Evolutionary conservation across 2,797 vertebrate genomes (phyloP).

Genomic region (Poeciliopsis infans): DNA sequence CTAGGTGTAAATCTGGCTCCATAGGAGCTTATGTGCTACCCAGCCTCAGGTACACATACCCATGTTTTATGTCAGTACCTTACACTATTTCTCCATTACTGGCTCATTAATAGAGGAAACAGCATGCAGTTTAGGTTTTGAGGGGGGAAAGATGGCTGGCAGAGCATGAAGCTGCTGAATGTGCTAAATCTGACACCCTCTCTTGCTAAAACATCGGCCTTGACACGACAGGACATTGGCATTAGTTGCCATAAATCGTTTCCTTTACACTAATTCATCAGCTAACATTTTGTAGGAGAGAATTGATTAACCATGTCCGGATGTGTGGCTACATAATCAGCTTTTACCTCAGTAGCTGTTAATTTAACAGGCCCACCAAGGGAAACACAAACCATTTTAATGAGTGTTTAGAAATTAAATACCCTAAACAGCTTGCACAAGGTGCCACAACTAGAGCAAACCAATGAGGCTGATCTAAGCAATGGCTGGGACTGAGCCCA

Average conservation of each 20-base stretch:
- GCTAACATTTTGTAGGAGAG: constrained; percentile 80
- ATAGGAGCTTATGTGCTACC: constrained; percentile 66
- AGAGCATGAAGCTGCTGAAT: constrained; percentile 85
- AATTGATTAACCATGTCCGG: constrained; percentile 86
- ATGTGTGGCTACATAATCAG: constrained; percentile 87
- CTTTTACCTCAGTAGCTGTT: constrained; percentile 84
- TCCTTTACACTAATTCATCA: constrained; percentile 83
- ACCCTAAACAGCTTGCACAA: constrained; percentile 84
- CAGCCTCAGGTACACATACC: constrained; percentile 79
- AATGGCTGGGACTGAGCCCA: constrained; percentile 73
- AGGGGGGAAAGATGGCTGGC: constrained; percentile 78
- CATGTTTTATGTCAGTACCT: constrained; percentile 83
- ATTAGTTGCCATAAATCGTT: constrained; percentile 85
- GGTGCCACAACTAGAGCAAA: constrained; percentile 79
- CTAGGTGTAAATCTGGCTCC: constrained; percentile 78
- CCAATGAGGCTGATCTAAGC: constrained; percentile 85
- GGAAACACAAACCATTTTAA: constrained; percentile 90
- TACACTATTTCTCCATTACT: constrained; percentile 90
- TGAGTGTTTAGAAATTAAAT: constrained; percentile 86
- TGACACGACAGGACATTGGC: constrained; percentile 86
- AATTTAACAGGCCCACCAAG: constrained; percentile 85
- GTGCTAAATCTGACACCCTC: constrained; percentile 83
- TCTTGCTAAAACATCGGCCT: constrained; percentile 84
- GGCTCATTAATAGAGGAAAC: constrained; percentile 88
- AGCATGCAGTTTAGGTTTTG: constrained; percentile 82